These are phyloP conservation scores for Eutrigla gurnardus DNA, from an alignment of 2,797 vertebrate genomes.

Conservation along the genomic window DNA sequence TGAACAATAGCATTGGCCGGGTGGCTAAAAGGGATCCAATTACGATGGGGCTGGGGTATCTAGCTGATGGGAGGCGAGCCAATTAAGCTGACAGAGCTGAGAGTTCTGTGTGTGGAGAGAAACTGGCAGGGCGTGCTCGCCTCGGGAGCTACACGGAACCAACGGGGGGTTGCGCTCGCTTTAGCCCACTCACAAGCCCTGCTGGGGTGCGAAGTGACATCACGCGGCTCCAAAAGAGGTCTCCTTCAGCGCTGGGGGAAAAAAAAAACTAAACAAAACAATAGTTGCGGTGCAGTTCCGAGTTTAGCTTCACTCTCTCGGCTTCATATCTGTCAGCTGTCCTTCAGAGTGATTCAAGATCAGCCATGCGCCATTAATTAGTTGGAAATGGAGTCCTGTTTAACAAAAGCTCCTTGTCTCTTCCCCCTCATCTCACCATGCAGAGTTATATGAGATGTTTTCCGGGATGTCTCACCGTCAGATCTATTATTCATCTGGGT, in stretches of 20 bases:
- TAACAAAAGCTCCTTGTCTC: slow-evolving; percentile 77
- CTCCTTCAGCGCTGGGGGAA: neutral
- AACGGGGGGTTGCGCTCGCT: slow-evolving; percentile 58
- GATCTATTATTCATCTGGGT: slow-evolving; percentile 92
- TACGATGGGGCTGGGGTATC: slow-evolving; percentile 74
- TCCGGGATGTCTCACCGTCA: slow-evolving; percentile 74
- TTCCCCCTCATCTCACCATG: slow-evolving; percentile 50
- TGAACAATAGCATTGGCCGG: slow-evolving; percentile 80
- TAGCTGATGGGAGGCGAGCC: slow-evolving; percentile 80
- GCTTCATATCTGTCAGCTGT: slow-evolving; percentile 42
- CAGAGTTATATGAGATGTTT: slow-evolving; percentile 61
- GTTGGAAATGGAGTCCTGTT: slow-evolving; percentile 68
- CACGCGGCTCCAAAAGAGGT: slow-evolving; percentile 51
- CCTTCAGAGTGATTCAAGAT: slow-evolving; percentile 59
- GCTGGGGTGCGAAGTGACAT: slow-evolving; percentile 67
- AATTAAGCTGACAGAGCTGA: slow-evolving; percentile 83
- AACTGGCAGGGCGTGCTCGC: slow-evolving; percentile 66
- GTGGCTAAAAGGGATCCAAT: slow-evolving; percentile 81
- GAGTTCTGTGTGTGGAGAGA: slow-evolving; percentile 62
- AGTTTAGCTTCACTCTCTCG: slow-evolving; percentile 10
- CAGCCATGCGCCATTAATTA: slow-evolving; percentile 73
- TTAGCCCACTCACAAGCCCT: slow-evolving; percentile 62
- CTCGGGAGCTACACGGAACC: slow-evolving; percentile 59
- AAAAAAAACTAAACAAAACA: slow-evolving; percentile 30
- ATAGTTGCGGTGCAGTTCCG: slow-evolving; percentile 31